These are phyloP conservation scores for Chiloscyllium plagiosum DNA, from an alignment of 2,113 vertebrate species.

Conservation along the genomic window DNA sequence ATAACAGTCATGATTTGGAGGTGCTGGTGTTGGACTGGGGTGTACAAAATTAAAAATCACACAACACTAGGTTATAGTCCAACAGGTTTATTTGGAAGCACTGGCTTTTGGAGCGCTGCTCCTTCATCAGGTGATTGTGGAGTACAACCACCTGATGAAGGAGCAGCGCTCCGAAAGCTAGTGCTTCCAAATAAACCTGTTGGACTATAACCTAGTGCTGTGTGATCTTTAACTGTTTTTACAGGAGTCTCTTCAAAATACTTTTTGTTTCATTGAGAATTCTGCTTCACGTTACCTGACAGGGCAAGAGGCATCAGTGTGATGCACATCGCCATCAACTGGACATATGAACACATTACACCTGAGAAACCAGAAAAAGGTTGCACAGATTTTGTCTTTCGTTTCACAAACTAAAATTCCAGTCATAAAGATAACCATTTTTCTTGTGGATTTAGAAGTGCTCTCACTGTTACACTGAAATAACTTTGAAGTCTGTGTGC, in stretches of 20 bases:
- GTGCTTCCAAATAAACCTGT: no score
- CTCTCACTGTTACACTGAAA: neutral
- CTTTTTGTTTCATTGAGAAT: no score
- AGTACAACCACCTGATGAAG: no score
- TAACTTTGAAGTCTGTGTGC: neutral
- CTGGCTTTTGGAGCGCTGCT: no score
- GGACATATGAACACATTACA: neutral
- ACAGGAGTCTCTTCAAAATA: neutral
- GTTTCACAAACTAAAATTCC: neutral
- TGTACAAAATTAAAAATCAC: no score
- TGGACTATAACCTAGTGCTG: no score
- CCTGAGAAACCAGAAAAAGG: neutral
- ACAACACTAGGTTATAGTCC: no score
- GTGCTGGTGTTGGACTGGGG: no score
- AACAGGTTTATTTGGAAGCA: no score
- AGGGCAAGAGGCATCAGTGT: neutral
- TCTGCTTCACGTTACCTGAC: neutral
- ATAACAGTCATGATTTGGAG: no score
- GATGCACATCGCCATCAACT: conserved; percentile 4
- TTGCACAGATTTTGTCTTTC: neutral
- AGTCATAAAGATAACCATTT: neutral
- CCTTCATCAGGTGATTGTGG: no score
- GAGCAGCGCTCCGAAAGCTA: no score
- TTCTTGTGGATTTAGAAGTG: neutral
- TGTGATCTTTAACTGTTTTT: neutral